Percentiles rank a stretch among this genome's conserved stretches.
These are phyloP conservation scores for Anoncus sp. DNA, from an alignment of 2,888 invertebrate genomes.

Conservation along the genomic window DNA sequence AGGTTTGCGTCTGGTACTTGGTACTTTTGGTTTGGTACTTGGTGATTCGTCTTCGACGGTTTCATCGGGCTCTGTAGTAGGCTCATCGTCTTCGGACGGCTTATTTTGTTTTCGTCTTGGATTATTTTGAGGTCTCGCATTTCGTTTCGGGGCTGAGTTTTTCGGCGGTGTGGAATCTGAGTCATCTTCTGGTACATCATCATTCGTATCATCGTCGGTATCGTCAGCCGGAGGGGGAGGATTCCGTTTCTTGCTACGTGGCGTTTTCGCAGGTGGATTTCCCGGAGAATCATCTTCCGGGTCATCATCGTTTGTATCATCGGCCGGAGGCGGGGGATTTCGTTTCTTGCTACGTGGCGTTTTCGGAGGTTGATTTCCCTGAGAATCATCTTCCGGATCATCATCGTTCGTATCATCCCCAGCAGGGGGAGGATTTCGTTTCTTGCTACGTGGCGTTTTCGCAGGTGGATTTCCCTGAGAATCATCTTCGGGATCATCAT, in stretches of 20 bases:
- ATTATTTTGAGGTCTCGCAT: slow-evolving; percentile 14
- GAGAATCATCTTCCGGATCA: slow-evolving; percentile 10
- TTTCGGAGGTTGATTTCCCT: slow-evolving; percentile 15
- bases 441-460: not conserved
- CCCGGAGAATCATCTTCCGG: slow-evolving; percentile 4
- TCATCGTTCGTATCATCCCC: slow-evolving; percentile 5
- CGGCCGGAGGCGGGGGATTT: slow-evolving; percentile 7
- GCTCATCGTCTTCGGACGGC: slow-evolving; percentile 18
- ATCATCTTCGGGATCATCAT: slow-evolving; percentile 13
- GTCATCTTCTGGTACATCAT: slow-evolving; percentile 30
- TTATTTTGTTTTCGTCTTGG: slow-evolving; percentile 23
- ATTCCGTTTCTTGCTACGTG: slow-evolving; percentile 25
- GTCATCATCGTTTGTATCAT: slow-evolving; percentile 21
- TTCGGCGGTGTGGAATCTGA: slow-evolving; percentile 18
- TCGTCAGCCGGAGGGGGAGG: slow-evolving; percentile 14
- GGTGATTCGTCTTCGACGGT: not conserved
- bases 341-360: slow-evolving; percentile 4
- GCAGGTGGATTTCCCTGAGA: too few species aligned
- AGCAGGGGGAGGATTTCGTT: slow-evolving; percentile 13
- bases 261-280: slow-evolving; percentile 7
- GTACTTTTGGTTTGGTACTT: too few species aligned
- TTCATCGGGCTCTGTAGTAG: slow-evolving; percentile 10
- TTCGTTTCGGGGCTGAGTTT: slow-evolving; percentile 11
- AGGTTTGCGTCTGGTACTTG: slow-evolving; percentile 26
- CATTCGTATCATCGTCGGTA: slow-evolving; percentile 19